Evolutionary conservation across 1,140 invertebrate genomes (phyloP), one percentile per base, ranked within the genome.

Genomic region (Drosophila busckii): DNA sequence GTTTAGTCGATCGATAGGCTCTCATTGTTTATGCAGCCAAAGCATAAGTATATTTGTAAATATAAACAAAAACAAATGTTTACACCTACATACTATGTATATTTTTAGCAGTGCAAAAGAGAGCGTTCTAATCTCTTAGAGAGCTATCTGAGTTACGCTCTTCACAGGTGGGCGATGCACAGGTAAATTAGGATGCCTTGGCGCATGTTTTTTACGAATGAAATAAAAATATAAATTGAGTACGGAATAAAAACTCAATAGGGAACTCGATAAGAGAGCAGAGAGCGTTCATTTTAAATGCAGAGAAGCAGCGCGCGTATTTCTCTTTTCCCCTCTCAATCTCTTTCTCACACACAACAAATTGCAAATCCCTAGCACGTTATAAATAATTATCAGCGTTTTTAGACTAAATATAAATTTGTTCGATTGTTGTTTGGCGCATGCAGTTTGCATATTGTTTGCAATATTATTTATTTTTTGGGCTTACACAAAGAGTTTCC

Each of bases 341-440:
- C 38, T 42, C 38, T 38, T 28, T n/a, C 7, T 13, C 8, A 10
- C 10, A 34, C 32, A 26, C 19, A 63, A 38, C 34, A n/a, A n/a
- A 60, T 62, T 83, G 76, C 76, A 82, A 83, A 82, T 82, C 75
- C 75, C 76, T 82, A 70, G 75, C 71, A 63, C 75, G 61, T 82
- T 82, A 82, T 70, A 82, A 82, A 82, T 83, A 82, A 83, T 82
- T 83, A 70, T 67, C 69, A 83, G 48, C 52, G 59, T 44, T 69
- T 80, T 82, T 76, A 82, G 58, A 53, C 65, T 58, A 40, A 41
- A 34, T 34, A 31, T 26, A 22, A 12, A 46, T 4, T 23, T 12
- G 7, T 26, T 44, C 9, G 6, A 16, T 46, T 32, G 50, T 41
- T 20, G 49, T 28, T 44, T 70, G 58, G 40, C 42, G 29, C 23